Base-by-base conservation (phyloP, 64 coral and sea anemone species). In the Dendronephthya gigantea region DNA sequence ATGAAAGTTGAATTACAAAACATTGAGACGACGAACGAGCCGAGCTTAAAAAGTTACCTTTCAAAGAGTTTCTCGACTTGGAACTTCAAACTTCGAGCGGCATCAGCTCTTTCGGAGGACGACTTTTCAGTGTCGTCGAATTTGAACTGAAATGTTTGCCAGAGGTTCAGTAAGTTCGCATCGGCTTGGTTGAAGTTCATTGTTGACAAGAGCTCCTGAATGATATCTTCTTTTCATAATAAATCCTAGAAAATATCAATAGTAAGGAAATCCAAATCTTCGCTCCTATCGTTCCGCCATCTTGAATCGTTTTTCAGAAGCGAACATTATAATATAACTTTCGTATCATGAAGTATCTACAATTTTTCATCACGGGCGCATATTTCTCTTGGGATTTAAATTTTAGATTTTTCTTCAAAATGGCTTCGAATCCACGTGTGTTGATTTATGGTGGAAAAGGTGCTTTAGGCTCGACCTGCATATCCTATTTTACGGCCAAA, bases 361-460 rank as follows among this genome's bases (percentile, higher is more conserved):
- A 6, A 6, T 45, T 62, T 62, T 15, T 9, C 17, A 6, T 62
- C 55, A 62, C 55, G 55, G 55, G 55, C 55, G 55, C 55, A 2
- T 62, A 62, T 62, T n/a, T 62, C 25, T 22, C 25, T 22, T 2
- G 7, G 19, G 19, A 0, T 62, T 17, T 52, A 74, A 4, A 13
- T 74, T 34, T 39, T 34, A 75, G 31, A 39, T 30, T 49, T 82
- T 76, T 38, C 81, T 90, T 91, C 35, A 98, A 93, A 89, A 90
- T 92, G 43, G 92, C 85, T 55, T 19, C 85, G 22, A 16, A 35
- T 88, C 86, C 92, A 52, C 87, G 90, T 84, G 92, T 98, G 49
- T 68, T 98, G 31, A 52, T 98, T 82, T 98, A 98, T 50, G 95
- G 95, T 15, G 95, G 95, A n/a, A 98, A 91, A 85, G 95, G 95